Conservation (phyloP, 2,113 vertebrate genomes). For the Actinemys pallida region DNA sequence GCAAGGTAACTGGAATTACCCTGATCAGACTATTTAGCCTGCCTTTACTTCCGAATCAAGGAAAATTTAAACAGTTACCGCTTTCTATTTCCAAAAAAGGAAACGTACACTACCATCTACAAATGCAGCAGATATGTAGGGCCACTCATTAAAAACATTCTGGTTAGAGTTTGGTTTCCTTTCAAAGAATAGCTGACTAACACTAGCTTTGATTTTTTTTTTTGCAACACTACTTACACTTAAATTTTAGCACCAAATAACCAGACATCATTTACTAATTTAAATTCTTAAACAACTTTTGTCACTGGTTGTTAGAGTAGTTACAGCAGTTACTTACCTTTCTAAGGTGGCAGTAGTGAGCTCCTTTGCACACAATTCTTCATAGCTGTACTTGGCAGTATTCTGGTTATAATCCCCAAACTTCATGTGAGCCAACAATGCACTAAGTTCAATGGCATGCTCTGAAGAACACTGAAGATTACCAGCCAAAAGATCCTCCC, state of each 20-base stretch:
- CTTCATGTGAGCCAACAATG: slow-evolving; percentile 93
- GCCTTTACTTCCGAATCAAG: background rate
- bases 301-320: background rate
- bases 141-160: background rate
- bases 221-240: background rate
- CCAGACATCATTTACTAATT: background rate
- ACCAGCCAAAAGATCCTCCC: slow-evolving; percentile 93
- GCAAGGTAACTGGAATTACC: background rate
- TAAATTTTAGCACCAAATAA: background rate
- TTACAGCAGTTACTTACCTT: slow-evolving; percentile 74
- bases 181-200: background rate
- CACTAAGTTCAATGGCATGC: slow-evolving; percentile 92
- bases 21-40: background rate
- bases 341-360: slow-evolving; percentile 81
- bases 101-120: background rate
- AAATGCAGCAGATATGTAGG: background rate
- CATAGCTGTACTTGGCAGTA: slow-evolving; percentile 94
- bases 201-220: background rate
- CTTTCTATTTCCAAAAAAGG: background rate
- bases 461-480: slow-evolving; percentile 92
- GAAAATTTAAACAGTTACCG: background rate
- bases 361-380: slow-evolving; percentile 90
- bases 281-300: background rate
- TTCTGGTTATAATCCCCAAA: slow-evolving; percentile 98
- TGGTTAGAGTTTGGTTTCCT: background rate